Conservation (phyloP, 2,797 vertebrate species). For the Megaceryle alcyon region DNA sequence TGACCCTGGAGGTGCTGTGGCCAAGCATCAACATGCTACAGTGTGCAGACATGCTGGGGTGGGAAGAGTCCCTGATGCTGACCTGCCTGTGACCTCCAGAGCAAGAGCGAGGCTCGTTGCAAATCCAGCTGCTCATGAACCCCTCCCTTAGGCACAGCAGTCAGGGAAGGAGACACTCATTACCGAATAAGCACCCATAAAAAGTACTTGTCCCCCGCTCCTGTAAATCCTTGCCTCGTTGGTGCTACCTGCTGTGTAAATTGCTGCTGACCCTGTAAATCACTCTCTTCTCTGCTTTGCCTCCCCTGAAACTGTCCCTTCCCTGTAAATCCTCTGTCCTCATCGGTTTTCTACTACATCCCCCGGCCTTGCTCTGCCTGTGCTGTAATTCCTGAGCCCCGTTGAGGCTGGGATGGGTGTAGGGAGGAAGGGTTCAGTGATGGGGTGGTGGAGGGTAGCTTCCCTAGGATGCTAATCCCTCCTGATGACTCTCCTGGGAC, state of each 20-base stretch:
- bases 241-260: conserved; percentile 13
- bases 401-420: not conserved
- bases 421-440: not conserved
- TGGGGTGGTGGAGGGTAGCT: not conserved
- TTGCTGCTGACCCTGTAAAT: conserved; percentile 47
- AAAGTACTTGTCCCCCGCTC: not conserved
- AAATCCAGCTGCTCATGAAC: not conserved
- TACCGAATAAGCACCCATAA: not conserved
- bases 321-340: conserved; percentile 2
- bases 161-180: not conserved
- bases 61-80: not conserved
- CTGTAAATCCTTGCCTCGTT: not conserved
- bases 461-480: not conserved
- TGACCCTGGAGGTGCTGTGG: not conserved
- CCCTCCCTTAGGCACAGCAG: not conserved
- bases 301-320: not conserved
- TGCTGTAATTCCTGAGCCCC: not conserved
- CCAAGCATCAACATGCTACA: not conserved
- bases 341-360: not conserved
- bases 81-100: not conserved
- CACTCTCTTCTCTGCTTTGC: not conserved
- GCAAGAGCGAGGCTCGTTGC: not conserved
- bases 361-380: not conserved
- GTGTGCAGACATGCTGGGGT: accelerated
- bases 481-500: not conserved